Evolutionary conservation across 2,113 vertebrate species (phyloP), one percentile per base, ranked within the genome.

Genomic region (Rutilus rutilus): DNA sequence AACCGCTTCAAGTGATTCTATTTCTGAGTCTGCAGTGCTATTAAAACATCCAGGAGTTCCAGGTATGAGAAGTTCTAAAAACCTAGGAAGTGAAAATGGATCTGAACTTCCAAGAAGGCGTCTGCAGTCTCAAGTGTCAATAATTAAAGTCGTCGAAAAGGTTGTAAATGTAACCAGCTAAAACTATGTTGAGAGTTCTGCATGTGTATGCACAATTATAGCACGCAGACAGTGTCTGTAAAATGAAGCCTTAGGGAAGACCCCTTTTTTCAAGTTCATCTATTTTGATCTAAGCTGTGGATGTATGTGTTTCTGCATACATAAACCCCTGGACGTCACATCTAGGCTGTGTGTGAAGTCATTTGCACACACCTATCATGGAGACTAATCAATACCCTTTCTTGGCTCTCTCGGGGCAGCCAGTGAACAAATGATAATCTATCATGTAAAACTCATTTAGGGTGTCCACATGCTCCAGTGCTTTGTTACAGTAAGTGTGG

Each of bases 1-100:
- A 93, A 91, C 84, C 74, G 89, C 89, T 90, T 89, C 88, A 87
- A 93, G 92, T 92, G 92, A 85, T 89, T 90, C 89, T 88, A 87
- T 89, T 89, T 82, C 84, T 75, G 83, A 59, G 42, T 89, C 85
- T 83, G 86, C n/a, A 77, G 71, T 84, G 75, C 77, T 71, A 78
- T 84, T 89, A 86, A 92, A 83, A 88, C 86, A 88, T 91, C 90
- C 91, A 89, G 92, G 83, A 85, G 82, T 85, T 64, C 78, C 85
- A 92, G 88, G 86, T 64, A 80, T 11, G 12, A 69, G 27, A 39
- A 14, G 10, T 42, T 54, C 75, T 39, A 5, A 69, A 85, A 64
- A 71, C 30, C 10, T 45, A 54, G 12, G 10, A 45, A 52, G 27
- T 78, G 75, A 87, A 60, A 85, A 87, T 77, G 33, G 67, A 67